phyloP scores from a whole-genome alignment of 2,113 vertebrate genomes.

The Tretioscincus oriximinensis region DNA sequence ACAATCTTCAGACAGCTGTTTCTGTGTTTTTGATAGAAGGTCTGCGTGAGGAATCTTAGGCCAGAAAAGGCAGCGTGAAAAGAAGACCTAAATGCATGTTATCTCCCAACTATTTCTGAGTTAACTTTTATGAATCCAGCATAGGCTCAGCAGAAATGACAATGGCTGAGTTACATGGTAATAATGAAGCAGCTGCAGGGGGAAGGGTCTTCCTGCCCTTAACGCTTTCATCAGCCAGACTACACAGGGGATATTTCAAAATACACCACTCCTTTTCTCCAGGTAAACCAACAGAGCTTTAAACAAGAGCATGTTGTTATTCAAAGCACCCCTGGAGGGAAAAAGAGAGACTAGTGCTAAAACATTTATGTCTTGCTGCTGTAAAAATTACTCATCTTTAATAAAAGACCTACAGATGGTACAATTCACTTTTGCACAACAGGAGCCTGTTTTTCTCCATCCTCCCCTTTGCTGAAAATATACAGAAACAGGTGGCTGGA shows the following conservation, averaged over 20 bases:
- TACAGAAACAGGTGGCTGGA: conserved; percentile 71
- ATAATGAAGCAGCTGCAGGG: conserved; percentile 44
- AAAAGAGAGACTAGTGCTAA: conserved; percentile 35
- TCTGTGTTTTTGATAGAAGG: background rate
- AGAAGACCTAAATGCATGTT: background rate
- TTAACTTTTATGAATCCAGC: background rate
- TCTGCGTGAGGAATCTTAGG: background rate
- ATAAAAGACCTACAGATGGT: conserved; percentile 61
- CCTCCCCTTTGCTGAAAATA: conserved; percentile 64
- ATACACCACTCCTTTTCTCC: conserved; percentile 50
- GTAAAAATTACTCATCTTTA: conserved; percentile 64
- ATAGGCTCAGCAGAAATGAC: background rate
- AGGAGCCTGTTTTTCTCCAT: conserved; percentile 49
- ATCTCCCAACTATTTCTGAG: background rate
- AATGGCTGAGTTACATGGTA: background rate
- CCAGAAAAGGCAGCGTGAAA: background rate
- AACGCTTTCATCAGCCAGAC: conserved; percentile 54
- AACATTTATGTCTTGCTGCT: conserved; percentile 65
- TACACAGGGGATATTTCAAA: conserved; percentile 59
- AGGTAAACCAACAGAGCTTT: conserved; percentile 57
- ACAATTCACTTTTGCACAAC: conserved; percentile 67
- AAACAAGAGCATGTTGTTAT: conserved; percentile 64
- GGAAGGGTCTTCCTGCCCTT: conserved; percentile 53
- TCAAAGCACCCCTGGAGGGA: conserved; percentile 47
- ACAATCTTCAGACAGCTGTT: conserved; percentile 3